phyloP scores from a whole-genome alignment of 2,113 vertebrate genomes.

The Cyanistes caeruleus region DNA sequence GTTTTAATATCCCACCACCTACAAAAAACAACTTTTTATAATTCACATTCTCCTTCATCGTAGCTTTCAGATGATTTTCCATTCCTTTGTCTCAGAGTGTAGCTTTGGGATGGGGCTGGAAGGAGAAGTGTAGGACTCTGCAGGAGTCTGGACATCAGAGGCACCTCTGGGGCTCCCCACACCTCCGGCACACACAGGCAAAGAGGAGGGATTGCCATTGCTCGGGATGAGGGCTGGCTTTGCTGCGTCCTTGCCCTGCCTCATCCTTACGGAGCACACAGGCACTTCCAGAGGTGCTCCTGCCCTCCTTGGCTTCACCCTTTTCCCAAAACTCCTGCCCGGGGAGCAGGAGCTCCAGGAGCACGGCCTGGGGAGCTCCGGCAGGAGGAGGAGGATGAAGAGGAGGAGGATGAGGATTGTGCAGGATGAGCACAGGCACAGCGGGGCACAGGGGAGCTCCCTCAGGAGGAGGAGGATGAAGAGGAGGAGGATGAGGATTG shows the following conservation, averaged over 20 bases:
- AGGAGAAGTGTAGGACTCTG: neutral
- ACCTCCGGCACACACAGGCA: fast-evolving
- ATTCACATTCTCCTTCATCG: too few relatives aligned
- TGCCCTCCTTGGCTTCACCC: neutral
- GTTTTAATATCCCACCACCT: neutral
- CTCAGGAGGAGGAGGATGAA: fast-evolving
- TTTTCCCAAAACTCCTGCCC: neutral
- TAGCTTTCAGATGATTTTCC: too few relatives aligned
- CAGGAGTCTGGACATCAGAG: neutral
- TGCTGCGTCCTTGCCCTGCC: neutral
- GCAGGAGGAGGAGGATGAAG: fast-evolving
- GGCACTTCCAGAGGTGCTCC: fast-evolving
- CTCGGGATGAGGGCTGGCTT: too few relatives aligned
- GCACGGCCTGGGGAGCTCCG: neutral
- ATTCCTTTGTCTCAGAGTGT: neutral
- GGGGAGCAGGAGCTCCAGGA: neutral
- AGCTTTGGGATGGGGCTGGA: neutral
- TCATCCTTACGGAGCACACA: fast-evolving
- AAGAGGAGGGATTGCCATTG: neutral
- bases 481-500: fast-evolving
- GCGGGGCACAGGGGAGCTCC: neutral
- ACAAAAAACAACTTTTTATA: neutral
- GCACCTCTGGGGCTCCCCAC: neutral
- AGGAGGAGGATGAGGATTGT: neutral
- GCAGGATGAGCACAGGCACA: neutral